Evolutionary conservation across 1,140 invertebrate species (phyloP).

Genomic region (Coboldia fuscipes): DNA sequence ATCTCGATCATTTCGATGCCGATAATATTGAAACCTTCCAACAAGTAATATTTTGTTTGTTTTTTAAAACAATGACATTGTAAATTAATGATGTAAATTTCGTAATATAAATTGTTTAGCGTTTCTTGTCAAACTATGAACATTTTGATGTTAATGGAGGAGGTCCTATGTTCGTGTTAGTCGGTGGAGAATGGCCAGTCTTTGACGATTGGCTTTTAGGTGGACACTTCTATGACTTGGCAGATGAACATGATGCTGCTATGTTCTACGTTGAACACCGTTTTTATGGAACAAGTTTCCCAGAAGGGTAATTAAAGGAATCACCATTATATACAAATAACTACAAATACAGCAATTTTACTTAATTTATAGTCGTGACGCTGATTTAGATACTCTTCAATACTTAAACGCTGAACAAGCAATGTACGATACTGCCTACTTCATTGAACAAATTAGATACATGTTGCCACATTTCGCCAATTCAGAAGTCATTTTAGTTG

Average conservation of each 20-base stretch:
- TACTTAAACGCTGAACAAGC: neutral
- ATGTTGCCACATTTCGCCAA: too few relatives aligned
- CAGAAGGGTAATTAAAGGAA: neutral
- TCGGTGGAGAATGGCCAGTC: constrained; percentile 36
- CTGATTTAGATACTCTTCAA: neutral
- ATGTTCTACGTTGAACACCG: constrained; percentile 23
- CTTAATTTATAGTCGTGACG: neutral
- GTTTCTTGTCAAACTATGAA: neutral
- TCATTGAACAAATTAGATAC: neutral
- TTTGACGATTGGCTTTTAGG: constrained; percentile 14
- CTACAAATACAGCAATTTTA: too few relatives aligned
- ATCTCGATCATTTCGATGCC: constrained; percentile 18
- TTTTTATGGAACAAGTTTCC: neutral
- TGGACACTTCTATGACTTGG: constrained; percentile 27
- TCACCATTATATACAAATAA: too few relatives aligned
- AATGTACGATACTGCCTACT: neutral
- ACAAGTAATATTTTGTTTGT: constrained; percentile 10
- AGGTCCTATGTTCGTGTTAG: constrained; percentile 23
- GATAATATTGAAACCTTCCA: constrained; percentile 15
- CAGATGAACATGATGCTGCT: constrained; percentile 26
- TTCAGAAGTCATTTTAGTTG: neutral
- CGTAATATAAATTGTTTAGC: neutral
- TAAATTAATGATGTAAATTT: neutral
- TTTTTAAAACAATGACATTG: neutral
- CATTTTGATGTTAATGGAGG: neutral